A percentile compares a stretch with the other conserved stretches of the same genome.
phyloP scores from a whole-genome alignment of 2,113 vertebrate genomes.

The Bagarius yarrelli region DNA sequence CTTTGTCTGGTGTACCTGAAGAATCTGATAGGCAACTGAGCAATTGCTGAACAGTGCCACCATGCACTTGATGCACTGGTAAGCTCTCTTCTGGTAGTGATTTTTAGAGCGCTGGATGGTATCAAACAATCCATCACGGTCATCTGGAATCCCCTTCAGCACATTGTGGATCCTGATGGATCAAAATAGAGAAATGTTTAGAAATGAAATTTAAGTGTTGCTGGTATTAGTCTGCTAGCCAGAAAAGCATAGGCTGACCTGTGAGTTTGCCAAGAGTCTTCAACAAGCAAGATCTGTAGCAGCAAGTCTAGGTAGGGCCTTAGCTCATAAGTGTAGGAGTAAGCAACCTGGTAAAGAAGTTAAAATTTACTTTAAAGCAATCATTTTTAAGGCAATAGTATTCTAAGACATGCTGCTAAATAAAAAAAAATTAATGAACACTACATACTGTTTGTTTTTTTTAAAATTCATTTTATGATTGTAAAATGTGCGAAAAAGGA shows the following conservation, averaged over 20 bases:
- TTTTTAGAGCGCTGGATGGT: conserved; percentile 99
- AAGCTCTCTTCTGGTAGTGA: conserved; percentile 99
- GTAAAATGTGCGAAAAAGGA: no score
- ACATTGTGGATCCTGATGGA: conserved; percentile 93
- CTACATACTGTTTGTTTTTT: no score
- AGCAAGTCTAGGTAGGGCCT: conserved; percentile 97
- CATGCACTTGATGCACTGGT: conserved; percentile 99
- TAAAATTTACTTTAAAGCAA: neutral
- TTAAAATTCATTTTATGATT: no score
- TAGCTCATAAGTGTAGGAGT: conserved; percentile 97
- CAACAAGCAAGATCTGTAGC: conserved; percentile 95
- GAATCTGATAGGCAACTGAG: conserved; percentile 96
- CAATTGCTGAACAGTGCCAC: conserved; percentile 98
- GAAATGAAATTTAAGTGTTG: neutral
- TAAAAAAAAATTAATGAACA: no score
- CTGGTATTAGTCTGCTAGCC: neutral
- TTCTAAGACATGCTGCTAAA: no score
- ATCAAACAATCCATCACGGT: conserved; percentile 96
- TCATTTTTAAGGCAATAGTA: no score
- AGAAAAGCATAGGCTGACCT: conserved; percentile 72
- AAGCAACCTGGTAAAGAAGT: conserved; percentile 78
- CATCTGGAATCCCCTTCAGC: conserved; percentile 97
- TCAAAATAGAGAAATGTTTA: conserved; percentile 30
- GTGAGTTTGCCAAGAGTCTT: conserved; percentile 99
- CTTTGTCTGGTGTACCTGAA: conserved; percentile 77